phyloP scores from a whole-genome alignment of 2,113 vertebrate species.

The Ranitomeya imitator region DNA sequence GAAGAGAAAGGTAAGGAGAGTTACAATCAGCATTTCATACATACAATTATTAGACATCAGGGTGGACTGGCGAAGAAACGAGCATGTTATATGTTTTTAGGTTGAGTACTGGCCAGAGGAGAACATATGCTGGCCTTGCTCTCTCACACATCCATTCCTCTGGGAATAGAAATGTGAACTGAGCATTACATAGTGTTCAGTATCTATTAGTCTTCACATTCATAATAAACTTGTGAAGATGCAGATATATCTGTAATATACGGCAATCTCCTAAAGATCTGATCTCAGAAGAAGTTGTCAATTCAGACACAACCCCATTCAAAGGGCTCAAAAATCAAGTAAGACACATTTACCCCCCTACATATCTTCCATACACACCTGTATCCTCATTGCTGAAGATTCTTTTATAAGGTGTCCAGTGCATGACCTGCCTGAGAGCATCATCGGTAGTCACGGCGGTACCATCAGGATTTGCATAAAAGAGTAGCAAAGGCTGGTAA shows the following conservation, averaged over 20 bases:
- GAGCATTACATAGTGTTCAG: background rate
- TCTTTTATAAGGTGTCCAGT: conserved; percentile 75
- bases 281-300: too few relatives aligned
- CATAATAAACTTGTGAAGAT: background rate
- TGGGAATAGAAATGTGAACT: background rate
- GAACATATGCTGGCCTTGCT: too few relatives aligned
- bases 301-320: too few relatives aligned
- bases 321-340: too few relatives aligned
- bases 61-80: background rate
- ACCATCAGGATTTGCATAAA: conserved; percentile 93
- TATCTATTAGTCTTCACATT: background rate
- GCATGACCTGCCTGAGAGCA: conserved; percentile 75
- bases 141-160: too few relatives aligned
- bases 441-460: conserved; percentile 85
- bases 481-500: conserved; percentile 93
- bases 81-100: too few relatives aligned
- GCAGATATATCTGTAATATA: too few relatives aligned
- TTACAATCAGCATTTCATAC: background rate
- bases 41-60: background rate
- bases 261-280: too few relatives aligned
- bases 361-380: conserved; percentile 70
- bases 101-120: background rate
- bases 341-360: background rate
- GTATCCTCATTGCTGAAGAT: conserved; percentile 70
- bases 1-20: background rate